Evolutionary conservation across 1,140 invertebrate species (phyloP).

Genomic region (Stegodyphus dumicola): DNA sequence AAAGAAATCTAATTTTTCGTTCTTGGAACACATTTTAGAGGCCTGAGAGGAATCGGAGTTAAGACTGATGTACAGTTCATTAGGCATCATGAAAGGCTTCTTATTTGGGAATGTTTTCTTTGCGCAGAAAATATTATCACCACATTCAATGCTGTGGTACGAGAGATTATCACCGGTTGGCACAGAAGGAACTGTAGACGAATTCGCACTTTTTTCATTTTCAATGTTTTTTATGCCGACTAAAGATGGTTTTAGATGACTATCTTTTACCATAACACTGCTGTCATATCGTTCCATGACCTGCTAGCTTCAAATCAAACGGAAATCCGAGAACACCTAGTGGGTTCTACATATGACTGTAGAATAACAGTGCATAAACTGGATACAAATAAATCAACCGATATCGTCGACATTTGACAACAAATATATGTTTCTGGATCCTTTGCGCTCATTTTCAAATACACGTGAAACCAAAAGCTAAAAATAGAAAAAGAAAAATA

Average conservation of each 20-base stretch:
- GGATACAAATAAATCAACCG: not conserved
- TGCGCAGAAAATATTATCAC: constrained; percentile 22
- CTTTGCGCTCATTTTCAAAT: not conserved
- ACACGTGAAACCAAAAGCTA: too few species aligned
- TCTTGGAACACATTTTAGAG: constrained; percentile 70
- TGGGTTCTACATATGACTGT: not conserved
- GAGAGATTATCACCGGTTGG: constrained; percentile 20
- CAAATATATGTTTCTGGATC: not conserved
- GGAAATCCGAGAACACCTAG: not conserved
- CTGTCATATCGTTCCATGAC: constrained; percentile 58
- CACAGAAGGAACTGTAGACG: constrained; percentile 24
- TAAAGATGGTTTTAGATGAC: constrained; percentile 26
- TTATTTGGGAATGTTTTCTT: constrained; percentile 15
- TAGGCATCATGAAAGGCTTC: constrained; percentile 54
- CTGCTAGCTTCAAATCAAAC: constrained; percentile 13
- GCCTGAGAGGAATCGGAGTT: constrained; percentile 27
- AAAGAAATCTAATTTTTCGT: constrained; percentile 76
- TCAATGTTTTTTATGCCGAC: constrained; percentile 1
- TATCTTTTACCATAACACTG: constrained; percentile 53
- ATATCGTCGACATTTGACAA: not conserved
- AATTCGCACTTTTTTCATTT: constrained; percentile 25
- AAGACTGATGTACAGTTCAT: constrained; percentile 50
- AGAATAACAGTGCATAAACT: not conserved
- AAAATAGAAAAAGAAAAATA: too few species aligned
- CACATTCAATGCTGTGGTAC: constrained; percentile 36